phyloP scores from a whole-genome alignment of 1,140 invertebrate species.

The Geopemphigus sp. region DNA sequence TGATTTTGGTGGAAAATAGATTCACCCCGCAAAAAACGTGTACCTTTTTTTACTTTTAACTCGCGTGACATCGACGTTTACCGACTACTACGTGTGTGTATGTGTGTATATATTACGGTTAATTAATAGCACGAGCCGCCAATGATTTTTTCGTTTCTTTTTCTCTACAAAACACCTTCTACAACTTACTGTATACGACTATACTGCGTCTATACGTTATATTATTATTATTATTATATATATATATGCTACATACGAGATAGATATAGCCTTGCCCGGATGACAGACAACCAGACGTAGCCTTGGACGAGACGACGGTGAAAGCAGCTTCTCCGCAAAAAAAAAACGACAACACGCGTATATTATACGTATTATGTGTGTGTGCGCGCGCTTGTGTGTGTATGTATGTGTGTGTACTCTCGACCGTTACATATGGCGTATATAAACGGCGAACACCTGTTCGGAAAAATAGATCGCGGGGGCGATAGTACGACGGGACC shows the following conservation, averaged over 20 bases:
- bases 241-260: not conserved
- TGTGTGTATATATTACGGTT: not conserved
- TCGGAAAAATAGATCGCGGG: not conserved
- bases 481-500: no score
- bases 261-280: constrained; percentile 42
- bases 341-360: constrained; percentile 21
- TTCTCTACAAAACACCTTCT: not conserved
- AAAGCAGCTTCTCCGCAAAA: constrained; percentile 39
- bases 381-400: not conserved
- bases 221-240: not conserved
- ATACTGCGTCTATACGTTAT: not conserved
- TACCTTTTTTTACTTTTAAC: no score
- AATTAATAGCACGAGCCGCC: constrained; percentile 7
- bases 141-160: not conserved
- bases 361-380: not conserved
- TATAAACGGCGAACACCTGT: constrained; percentile 3
- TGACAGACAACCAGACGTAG: constrained; percentile 47
- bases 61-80: no score
- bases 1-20: no score
- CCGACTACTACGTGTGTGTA: no score
- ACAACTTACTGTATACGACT: not conserved
- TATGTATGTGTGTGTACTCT: no score
- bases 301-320: constrained; percentile 40
- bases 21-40: no score
- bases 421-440: not conserved